Evolutionary conservation across 2,113 vertebrate species (phyloP).

Genomic region (Syngnathus typhle): DNA sequence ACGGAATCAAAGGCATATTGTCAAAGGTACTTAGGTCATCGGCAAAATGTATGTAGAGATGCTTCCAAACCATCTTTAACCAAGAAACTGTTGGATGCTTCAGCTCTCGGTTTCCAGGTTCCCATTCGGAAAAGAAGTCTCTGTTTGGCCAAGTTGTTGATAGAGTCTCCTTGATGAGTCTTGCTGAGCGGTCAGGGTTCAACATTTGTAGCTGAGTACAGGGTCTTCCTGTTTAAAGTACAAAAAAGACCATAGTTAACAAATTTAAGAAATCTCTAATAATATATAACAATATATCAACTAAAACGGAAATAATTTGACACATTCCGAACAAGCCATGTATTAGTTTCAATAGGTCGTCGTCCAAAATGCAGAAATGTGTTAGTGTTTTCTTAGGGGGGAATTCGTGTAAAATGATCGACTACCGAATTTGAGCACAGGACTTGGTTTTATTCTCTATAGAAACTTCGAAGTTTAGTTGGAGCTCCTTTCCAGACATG

Average conservation of each 20-base stretch:
- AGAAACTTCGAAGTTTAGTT: background rate
- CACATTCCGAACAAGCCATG: background rate
- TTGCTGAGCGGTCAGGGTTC: conserved; percentile 87
- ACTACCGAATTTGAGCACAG: background rate
- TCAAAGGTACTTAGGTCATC: conserved; percentile 89
- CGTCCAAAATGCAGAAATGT: background rate
- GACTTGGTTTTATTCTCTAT: conserved; percentile 4
- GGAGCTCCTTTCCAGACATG: conserved; percentile 19
- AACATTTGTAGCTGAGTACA: conserved; percentile 92
- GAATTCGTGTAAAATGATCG: background rate
- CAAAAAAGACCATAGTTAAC: background rate
- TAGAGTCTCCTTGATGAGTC: conserved; percentile 90
- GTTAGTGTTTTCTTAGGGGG: background rate
- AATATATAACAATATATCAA: background rate
- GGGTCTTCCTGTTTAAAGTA: conserved; percentile 78
- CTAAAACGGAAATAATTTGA: background rate
- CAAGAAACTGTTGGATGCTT: conserved; percentile 84
- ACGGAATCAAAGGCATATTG: conserved; percentile 94
- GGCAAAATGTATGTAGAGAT: conserved; percentile 91
- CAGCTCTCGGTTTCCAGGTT: conserved; percentile 78
- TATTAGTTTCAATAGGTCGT: conserved; percentile 13
- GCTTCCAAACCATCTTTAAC: conserved; percentile 93
- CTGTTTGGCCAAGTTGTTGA: conserved; percentile 80
- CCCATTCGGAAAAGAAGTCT: conserved; percentile 88
- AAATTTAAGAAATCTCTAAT: background rate